Conservation (phyloP, 2,797 vertebrate genomes). For the Thaleichthys pacificus region DNA sequence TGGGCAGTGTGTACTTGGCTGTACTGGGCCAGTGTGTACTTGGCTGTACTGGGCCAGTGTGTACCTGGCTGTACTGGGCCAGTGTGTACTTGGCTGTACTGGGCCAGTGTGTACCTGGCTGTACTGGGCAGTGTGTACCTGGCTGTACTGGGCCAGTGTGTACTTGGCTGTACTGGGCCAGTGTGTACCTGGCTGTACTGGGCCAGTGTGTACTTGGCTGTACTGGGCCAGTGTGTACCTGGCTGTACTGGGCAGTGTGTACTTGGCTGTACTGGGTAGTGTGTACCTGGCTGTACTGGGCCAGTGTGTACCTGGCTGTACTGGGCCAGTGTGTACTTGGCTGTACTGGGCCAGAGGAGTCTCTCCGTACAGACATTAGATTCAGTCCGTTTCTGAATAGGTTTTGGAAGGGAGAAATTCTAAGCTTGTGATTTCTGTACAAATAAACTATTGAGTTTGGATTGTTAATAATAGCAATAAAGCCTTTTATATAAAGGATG, state of each 20-base stretch:
- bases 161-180: background rate
- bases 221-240: too few relatives aligned
- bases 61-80: background rate
- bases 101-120: background rate
- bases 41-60: background rate
- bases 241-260: too few relatives aligned
- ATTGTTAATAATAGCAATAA: background rate
- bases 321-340: too few relatives aligned
- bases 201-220: background rate
- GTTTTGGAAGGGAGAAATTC: constrained; percentile 45
- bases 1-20: too few relatives aligned
- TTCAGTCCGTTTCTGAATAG: too few relatives aligned
- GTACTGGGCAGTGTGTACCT: too few relatives aligned
- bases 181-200: background rate
- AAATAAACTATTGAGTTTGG: background rate
- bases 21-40: too few relatives aligned
- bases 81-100: background rate
- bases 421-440: constrained; percentile 40
- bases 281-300: background rate
- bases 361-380: constrained; percentile 30
- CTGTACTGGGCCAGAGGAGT: background rate
- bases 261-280: too few relatives aligned
- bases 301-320: background rate
- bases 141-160: background rate
- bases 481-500: background rate